phyloP scores from a whole-genome alignment of 2,113 vertebrate genomes.

The Pterocles burchelli region DNA sequence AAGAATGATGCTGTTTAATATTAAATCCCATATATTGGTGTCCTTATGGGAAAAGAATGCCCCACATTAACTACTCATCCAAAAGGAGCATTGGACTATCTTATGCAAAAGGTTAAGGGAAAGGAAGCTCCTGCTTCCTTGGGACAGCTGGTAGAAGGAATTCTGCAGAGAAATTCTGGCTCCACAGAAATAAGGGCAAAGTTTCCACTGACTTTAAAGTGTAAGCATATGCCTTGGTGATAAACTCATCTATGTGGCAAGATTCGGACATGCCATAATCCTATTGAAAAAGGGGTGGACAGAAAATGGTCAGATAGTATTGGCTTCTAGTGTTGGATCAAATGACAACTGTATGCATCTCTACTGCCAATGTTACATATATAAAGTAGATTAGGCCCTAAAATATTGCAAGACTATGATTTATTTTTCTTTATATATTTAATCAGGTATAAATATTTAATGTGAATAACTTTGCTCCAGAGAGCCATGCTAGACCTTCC shows the following conservation, averaged over 20 bases:
- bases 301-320: not conserved
- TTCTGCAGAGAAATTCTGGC: not conserved
- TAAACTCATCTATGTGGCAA: not conserved
- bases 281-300: not conserved
- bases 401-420: not conserved
- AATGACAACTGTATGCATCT: not conserved
- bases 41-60: not conserved
- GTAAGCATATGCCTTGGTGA: not conserved
- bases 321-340: not conserved
- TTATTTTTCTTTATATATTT: not conserved
- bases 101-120: not conserved
- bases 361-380: not conserved
- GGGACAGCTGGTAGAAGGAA: not conserved
- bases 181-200: not conserved
- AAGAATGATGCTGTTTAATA: not conserved
- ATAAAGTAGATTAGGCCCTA: not conserved
- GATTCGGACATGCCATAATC: not conserved
- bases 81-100: not conserved
- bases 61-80: not conserved
- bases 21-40: not conserved
- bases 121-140: not conserved
- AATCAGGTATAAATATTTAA: not conserved
- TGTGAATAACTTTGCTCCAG: not conserved
- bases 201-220: not conserved
- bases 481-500: not conserved